Percentiles rank a stretch among this genome's conserved stretches.
Conservation (phyloP, 1,140 invertebrate genomes). For the Hylyphantes graminicola region DNA sequence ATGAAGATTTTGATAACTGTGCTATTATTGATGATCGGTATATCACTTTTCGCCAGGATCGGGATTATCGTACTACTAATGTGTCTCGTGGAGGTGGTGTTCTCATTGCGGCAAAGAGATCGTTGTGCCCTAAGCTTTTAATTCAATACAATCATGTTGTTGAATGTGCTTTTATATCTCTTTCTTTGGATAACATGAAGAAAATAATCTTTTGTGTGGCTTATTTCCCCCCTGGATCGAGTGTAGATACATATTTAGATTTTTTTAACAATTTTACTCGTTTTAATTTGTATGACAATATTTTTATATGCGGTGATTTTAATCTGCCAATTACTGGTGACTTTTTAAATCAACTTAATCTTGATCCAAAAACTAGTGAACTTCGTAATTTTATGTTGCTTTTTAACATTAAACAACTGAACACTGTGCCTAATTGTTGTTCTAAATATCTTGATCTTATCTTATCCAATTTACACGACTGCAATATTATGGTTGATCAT, state of each 20-base stretch:
- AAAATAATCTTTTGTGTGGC: conserved; percentile 1
- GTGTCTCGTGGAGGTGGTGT: neutral
- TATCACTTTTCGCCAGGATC: neutral
- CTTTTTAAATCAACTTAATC: neutral
- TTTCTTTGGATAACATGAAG: neutral
- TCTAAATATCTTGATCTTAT: conserved; percentile 4
- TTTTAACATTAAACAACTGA: neutral
- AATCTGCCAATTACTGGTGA: neutral
- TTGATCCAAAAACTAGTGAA: neutral
- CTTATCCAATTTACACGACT: neutral
- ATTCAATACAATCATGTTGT: neutral
- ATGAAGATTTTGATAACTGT: neutral
- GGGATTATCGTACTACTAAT: neutral
- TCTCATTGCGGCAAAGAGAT: neutral
- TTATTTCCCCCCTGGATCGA: conserved; percentile 1
- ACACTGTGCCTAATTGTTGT: neutral
- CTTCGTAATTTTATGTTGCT: neutral
- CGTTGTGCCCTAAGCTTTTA: neutral
- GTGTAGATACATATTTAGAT: neutral
- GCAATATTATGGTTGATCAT: neutral
- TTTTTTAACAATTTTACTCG: neutral
- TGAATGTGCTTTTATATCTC: neutral
- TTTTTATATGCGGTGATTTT: neutral
- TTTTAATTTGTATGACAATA: neutral
- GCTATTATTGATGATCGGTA: neutral